Evolutionary conservation across 2,113 vertebrate genomes (phyloP).

Genomic region (Meriones unguiculatus): DNA sequence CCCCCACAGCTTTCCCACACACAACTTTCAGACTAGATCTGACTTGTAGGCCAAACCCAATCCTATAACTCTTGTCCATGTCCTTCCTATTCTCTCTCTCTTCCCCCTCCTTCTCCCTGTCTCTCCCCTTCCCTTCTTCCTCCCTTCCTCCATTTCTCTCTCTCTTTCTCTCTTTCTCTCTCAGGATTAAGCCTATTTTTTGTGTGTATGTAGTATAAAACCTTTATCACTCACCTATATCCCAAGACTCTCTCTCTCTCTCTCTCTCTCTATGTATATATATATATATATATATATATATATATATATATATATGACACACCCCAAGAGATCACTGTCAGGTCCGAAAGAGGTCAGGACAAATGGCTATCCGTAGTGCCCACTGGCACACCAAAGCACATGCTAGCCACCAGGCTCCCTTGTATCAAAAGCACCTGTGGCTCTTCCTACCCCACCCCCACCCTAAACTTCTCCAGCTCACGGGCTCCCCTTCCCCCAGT

Average conservation of each 20-base stretch:
- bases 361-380: not conserved
- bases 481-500: not conserved
- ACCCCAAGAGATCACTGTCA: not conserved
- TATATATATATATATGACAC: not conserved
- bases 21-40: not conserved
- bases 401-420: not conserved
- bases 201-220: not conserved
- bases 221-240: not conserved
- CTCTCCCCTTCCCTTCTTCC: rapidly evolving
- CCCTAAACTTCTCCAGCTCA: not conserved
- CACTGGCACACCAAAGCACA: not conserved
- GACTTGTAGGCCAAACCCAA: not conserved
- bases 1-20: not conserved
- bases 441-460: not conserved
- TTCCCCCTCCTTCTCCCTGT: not conserved
- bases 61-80: not conserved
- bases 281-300: no score
- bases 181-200: not conserved
- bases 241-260: not conserved
- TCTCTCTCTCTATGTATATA: no score
- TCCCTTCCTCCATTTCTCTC: not conserved
- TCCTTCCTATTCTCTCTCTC: no score
- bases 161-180: no score
- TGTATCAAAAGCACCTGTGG: not conserved
- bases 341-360: not conserved